Evolutionary conservation across 2,797 vertebrate species (phyloP).

Genomic region (Pogonophryne albipinna): DNA sequence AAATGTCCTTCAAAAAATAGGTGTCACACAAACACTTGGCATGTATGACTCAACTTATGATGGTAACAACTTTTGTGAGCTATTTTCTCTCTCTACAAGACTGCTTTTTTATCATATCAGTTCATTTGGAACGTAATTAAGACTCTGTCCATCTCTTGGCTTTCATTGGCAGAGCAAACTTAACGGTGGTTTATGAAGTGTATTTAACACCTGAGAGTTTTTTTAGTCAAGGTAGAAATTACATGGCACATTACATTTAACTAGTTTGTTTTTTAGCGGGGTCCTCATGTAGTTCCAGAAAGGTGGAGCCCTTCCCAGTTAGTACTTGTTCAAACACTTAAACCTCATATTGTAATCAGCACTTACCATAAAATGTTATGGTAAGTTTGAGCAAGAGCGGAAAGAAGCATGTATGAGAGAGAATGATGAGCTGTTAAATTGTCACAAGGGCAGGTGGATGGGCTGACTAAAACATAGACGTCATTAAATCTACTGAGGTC

Average conservation of each 20-base stretch:
- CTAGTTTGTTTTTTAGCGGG: constrained; percentile 76
- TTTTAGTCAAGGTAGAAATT: constrained; percentile 78
- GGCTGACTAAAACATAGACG: background rate
- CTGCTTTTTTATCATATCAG: constrained; percentile 33
- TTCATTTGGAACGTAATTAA: constrained; percentile 57
- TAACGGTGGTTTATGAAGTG: constrained; percentile 76
- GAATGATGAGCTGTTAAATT: constrained; percentile 9
- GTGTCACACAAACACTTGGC: background rate
- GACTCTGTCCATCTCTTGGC: constrained; percentile 51
- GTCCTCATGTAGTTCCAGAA: constrained; percentile 74
- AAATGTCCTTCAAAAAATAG: background rate
- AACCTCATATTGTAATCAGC: constrained; percentile 74
- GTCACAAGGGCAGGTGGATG: constrained; percentile 24
- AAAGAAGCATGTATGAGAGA: constrained; percentile 32
- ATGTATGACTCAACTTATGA: background rate
- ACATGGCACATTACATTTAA: constrained; percentile 84
- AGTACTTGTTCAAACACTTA: constrained; percentile 72
- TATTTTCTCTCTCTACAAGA: constrained; percentile 4
- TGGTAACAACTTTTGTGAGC: constrained; percentile 7
- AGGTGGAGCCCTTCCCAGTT: constrained; percentile 69
- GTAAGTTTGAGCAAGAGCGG: constrained; percentile 34
- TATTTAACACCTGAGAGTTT: constrained; percentile 69
- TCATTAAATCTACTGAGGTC: background rate
- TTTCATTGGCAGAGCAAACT: constrained; percentile 56
- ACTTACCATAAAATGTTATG: constrained; percentile 64